These are phyloP conservation scores for Pollenia labialis DNA, from an alignment of 2,888 invertebrate genomes.

Conservation along the genomic window DNA sequence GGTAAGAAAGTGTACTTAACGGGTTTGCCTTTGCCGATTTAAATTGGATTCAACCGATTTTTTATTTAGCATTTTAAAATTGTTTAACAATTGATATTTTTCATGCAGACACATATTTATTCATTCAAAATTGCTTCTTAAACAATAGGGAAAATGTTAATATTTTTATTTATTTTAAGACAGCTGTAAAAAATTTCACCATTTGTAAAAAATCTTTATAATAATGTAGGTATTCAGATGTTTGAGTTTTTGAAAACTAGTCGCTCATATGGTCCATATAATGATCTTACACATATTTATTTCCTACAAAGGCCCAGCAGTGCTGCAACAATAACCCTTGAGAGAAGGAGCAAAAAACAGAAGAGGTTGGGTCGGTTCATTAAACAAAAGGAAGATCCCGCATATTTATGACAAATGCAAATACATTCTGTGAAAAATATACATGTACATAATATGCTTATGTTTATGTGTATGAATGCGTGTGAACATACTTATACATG, in stretches of 20 bases:
- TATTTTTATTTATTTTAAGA: neutral
- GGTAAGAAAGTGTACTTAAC: too few species aligned
- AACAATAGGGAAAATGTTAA: too few species aligned
- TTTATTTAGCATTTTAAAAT: too few species aligned
- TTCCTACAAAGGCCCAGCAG: constrained; percentile 40
- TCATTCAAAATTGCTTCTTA: too few species aligned
- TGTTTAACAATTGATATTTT: too few species aligned
- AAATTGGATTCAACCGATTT: too few species aligned
- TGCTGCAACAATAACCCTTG: constrained; percentile 14
- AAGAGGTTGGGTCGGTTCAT: constrained; percentile 47
- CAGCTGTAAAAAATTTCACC: constrained; percentile 57
- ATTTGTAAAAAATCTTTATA: constrained; percentile 36
- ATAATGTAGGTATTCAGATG: constrained; percentile 47
- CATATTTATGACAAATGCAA: constrained; percentile 66
- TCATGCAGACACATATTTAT: too few species aligned
- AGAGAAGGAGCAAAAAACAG: constrained; percentile 12
- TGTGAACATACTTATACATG: neutral
- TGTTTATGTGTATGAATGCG: neutral
- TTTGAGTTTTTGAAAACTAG: constrained; percentile 27
- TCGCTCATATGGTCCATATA: constrained; percentile 27
- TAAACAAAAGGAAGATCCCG: constrained; percentile 70
- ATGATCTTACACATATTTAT: constrained; percentile 29
- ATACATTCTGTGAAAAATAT: constrained; percentile 12
- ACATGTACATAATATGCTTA: neutral
- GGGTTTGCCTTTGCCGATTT: too few species aligned